Evolutionary conservation across 2,797 vertebrate species (phyloP).

Genomic region (Hippocampus kuda): DNA sequence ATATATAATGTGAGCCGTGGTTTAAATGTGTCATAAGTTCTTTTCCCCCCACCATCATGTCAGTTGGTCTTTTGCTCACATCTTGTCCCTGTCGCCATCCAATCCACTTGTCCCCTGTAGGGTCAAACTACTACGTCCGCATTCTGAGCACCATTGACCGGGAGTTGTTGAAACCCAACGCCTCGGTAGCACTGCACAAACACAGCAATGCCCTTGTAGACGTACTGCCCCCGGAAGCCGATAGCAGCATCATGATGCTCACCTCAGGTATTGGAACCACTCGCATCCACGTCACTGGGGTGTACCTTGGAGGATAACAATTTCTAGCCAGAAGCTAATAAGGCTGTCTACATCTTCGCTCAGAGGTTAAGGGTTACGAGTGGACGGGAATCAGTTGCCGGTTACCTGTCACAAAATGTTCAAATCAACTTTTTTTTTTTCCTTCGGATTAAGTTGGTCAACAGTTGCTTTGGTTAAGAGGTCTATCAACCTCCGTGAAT

Average conservation of each 20-base stretch:
- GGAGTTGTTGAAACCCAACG: constrained; percentile 91
- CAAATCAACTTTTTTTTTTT: no score
- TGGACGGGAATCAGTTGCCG: no score
- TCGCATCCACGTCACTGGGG: background rate
- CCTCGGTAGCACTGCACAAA: constrained; percentile 90
- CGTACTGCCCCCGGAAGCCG: constrained; percentile 87
- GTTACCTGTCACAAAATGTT: no score
- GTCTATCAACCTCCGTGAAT: no score
- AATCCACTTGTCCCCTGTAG: constrained; percentile 44
- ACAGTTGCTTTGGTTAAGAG: no score
- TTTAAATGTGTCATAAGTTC: constrained; percentile 31
- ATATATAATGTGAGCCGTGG: constrained; percentile 20
- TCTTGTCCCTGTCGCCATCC: no score
- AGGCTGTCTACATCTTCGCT: no score
- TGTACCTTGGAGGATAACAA: no score
- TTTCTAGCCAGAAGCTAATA: background rate
- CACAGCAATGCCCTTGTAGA: constrained; percentile 94
- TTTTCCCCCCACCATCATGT: background rate
- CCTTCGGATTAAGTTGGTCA: no score
- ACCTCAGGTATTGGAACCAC: constrained; percentile 72
- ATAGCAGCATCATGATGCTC: constrained; percentile 98
- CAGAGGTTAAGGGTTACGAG: no score
- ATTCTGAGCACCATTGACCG: constrained; percentile 94
- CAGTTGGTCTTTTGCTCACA: constrained; percentile 7
- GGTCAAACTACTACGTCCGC: constrained; percentile 91